Evolutionary conservation across 2,113 vertebrate species (phyloP).

Genomic region (Limanda limanda): DNA sequence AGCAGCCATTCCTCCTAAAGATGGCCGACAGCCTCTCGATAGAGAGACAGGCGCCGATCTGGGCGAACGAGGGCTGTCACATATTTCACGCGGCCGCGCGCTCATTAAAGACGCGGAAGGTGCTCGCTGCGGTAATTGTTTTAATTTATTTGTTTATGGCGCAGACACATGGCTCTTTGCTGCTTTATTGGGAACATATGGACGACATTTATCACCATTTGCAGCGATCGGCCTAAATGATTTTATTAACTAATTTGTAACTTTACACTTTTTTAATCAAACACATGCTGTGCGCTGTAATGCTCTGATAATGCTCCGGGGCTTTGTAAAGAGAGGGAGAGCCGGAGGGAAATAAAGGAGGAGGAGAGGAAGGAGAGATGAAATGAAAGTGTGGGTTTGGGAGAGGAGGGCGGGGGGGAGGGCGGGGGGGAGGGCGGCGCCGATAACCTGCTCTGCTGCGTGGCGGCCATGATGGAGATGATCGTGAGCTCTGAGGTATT

Average conservation of each 20-base stretch:
- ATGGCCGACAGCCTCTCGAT: conserved; percentile 59
- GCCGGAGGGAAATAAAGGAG: conserved; percentile 80
- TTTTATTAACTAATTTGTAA: conserved; percentile 85
- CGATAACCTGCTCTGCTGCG: conserved; percentile 18
- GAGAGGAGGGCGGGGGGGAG: conserved; percentile 2
- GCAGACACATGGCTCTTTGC: conserved; percentile 77
- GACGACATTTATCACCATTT: conserved; percentile 84
- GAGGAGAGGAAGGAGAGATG: conserved; percentile 38
- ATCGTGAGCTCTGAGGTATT: conserved; percentile 51
- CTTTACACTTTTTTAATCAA: conserved; percentile 85
- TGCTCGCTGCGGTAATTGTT: conserved; percentile 81
- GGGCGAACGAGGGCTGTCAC: conserved; percentile 71
- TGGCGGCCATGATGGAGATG: conserved; percentile 61
- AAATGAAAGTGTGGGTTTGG: conserved; percentile 48
- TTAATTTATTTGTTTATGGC: conserved; percentile 86
- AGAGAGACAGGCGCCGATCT: conserved; percentile 69
- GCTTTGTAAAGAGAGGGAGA: conserved; percentile 80
- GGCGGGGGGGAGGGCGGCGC: background rate
- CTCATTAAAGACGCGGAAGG: conserved; percentile 77
- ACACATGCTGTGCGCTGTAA: conserved; percentile 77
- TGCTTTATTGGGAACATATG: conserved; percentile 84
- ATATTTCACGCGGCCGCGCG: conserved; percentile 70
- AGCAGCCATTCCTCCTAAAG: conserved; percentile 63
- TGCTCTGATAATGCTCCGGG: conserved; percentile 77
- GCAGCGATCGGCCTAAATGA: conserved; percentile 80